These are phyloP conservation scores for Brachyopa scutellaris DNA, from an alignment of 2,888 invertebrate genomes.

Conservation along the genomic window DNA sequence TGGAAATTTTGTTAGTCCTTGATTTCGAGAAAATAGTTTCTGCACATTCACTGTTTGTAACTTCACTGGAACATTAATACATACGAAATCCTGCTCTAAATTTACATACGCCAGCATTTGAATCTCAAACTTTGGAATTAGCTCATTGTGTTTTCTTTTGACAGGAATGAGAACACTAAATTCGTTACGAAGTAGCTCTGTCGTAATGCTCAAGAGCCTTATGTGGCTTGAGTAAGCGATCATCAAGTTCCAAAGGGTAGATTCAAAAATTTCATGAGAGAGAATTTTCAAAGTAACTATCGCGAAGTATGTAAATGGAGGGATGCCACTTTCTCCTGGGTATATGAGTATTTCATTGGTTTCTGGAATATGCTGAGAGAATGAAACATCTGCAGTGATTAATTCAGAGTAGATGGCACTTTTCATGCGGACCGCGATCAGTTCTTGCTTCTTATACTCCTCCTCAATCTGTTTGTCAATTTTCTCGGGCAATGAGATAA, in stretches of 20 bases:
- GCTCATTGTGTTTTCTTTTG: conserved; percentile 33
- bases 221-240: conserved; percentile 68
- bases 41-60: conserved; percentile 36
- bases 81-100: conserved; percentile 57
- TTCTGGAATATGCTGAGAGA: conserved; percentile 74
- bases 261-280: conserved; percentile 72
- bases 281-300: conserved; percentile 73
- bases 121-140: conserved; percentile 75
- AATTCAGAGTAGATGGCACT: conserved; percentile 67
- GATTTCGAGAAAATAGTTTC: conserved; percentile 43
- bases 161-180: conserved; percentile 75
- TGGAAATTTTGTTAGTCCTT: background rate
- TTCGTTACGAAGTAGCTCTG: conserved; percentile 73
- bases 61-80: conserved; percentile 63
- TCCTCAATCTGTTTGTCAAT: conserved; percentile 75
- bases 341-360: conserved; percentile 56
- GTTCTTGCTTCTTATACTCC: conserved; percentile 77
- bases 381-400: conserved; percentile 74
- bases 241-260: conserved; percentile 76
- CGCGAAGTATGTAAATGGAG: conserved; percentile 73
- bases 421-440: conserved; percentile 76
- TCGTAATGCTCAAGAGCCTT: conserved; percentile 74
- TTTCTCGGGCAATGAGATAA: conserved; percentile 73
- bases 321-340: conserved; percentile 58
- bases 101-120: conserved; percentile 66